phyloP scores from a whole-genome alignment of 2,113 vertebrate genomes.

The Motacilla tschutschensis region DNA sequence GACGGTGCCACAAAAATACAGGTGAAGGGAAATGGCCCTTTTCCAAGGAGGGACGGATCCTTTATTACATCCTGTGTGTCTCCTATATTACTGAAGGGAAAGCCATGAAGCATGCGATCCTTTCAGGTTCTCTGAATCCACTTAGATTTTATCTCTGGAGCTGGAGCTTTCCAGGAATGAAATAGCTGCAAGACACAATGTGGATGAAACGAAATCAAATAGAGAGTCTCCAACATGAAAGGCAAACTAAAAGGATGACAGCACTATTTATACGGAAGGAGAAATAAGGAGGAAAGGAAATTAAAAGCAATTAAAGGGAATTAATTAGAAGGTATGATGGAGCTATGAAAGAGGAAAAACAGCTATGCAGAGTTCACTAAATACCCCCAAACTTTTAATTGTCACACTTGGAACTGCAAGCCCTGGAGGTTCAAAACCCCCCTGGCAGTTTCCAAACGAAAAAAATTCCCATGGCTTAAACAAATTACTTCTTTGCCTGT shows the following conservation, averaged over 20 bases:
- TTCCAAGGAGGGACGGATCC: slow-evolving; percentile 15
- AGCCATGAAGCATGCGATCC: slow-evolving; percentile 29
- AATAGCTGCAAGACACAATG: slow-evolving; percentile 59
- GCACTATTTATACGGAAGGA: slow-evolving; percentile 32
- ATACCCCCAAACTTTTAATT: slow-evolving; percentile 62
- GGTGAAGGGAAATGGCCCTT: slow-evolving; percentile 31
- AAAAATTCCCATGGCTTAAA: slow-evolving; percentile 53
- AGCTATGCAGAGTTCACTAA: slow-evolving; percentile 54
- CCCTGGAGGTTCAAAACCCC: slow-evolving; percentile 49
- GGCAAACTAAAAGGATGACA: slow-evolving; percentile 48
- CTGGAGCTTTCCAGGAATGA: slow-evolving; percentile 48
- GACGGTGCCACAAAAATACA: neutral
- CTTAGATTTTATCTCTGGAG: slow-evolving; percentile 51
- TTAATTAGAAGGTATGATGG: slow-evolving; percentile 62
- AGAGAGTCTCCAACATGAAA: slow-evolving; percentile 57
- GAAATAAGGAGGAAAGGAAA: slow-evolving; percentile 56
- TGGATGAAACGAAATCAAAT: slow-evolving; percentile 52
- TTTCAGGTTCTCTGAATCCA: slow-evolving; percentile 50
- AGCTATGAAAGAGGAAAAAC: slow-evolving; percentile 51
- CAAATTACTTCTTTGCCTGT: slow-evolving; percentile 50
- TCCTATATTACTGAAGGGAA: neutral
- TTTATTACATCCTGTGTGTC: slow-evolving; percentile 24
- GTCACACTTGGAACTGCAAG: slow-evolving; percentile 32
- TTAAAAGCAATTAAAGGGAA: slow-evolving; percentile 63
- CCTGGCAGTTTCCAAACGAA: neutral